Conservation (phyloP, 37 sponge, comb jelly and placozoan genomes). For the Bolinopsis microptera region DNA sequence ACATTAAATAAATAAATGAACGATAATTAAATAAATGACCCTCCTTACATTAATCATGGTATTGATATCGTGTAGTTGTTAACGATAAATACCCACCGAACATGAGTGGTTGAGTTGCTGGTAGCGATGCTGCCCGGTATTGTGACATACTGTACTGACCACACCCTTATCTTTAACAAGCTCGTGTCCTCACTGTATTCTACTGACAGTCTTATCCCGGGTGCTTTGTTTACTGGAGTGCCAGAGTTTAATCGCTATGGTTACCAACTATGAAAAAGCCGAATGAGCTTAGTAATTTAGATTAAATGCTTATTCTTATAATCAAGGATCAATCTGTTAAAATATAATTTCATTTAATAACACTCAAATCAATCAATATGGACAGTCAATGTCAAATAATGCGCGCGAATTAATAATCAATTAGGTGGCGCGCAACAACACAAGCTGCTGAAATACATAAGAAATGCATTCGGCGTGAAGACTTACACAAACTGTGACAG, state of each 20-base stretch:
- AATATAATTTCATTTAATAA: too few relatives aligned
- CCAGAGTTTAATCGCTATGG: too few relatives aligned
- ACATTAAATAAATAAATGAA: too few relatives aligned
- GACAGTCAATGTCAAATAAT: constrained; percentile 3
- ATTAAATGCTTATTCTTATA: too few relatives aligned
- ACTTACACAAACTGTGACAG: neutral
- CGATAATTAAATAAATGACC: too few relatives aligned
- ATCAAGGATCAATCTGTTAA: neutral
- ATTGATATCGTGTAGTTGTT: too few relatives aligned
- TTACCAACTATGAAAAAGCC: too few relatives aligned
- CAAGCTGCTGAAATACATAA: neutral
- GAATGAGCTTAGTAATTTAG: too few relatives aligned
- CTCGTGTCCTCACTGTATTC: constrained; percentile 56
- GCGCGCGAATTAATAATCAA: neutral
- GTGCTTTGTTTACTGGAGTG: constrained; percentile 43
- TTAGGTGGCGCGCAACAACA: neutral
- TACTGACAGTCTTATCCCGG: constrained; percentile 43
- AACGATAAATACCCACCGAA: too few relatives aligned
- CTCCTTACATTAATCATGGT: too few relatives aligned
- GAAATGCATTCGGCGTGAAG: neutral
- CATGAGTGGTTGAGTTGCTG: neutral
- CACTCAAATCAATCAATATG: too few relatives aligned
- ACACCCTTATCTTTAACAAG: neutral
- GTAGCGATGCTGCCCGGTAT: neutral
- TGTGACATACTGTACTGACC: constrained; percentile 42